Evolutionary conservation across 2,113 vertebrate species (phyloP), one percentile per base, ranked within the genome.

Genomic region (Canis aureus): DNA sequence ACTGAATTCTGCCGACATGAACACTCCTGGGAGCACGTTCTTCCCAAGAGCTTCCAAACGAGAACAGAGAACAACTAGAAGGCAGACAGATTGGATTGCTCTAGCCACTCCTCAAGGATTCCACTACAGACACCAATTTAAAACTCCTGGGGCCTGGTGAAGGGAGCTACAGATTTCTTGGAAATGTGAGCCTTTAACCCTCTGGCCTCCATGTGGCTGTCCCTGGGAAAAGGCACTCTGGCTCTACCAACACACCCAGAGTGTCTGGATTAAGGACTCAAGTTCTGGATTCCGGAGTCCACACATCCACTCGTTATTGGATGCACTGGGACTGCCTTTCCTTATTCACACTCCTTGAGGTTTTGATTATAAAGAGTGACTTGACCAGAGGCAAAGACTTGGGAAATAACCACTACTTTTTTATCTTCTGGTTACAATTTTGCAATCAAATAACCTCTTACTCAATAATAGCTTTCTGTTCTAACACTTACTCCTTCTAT

Each of bases 291-390:
- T 80, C 23, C 11, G 71, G 76, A 69, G n/a, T 22, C 22, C 87
- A 67, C 82, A 43, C 11, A 57, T 53, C 88, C 94, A 25, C 95
- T 91, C 94, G 20, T 94, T 91, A 98, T 91, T 89, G 55, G 64
- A 85, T 23, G 86, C n/a, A 87, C 89, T 96, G 29, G 78, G 64
- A 59, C 84, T 92, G 89, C 73, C 90, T 97, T 97, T 94, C 97
- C 98, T 97, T 97, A 97, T 95, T 95, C 66, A 66, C 89, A 97
- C 81, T 82, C 78, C 35, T 0, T 0, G 86, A 82, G 94, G 88
- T 86, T 97, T 97, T 96, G 97, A 97, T 98, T 97, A 51, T 76
- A 88, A 93, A 96, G 69, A 96, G 91, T 94, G 96, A 97, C 96
- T 98, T 97, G 79, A 32, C 29, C 43, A 89, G 20, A 51, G 69